These are phyloP conservation scores for Syngnathus rostellatus DNA, from an alignment of 2,797 vertebrate species.

Conservation along the genomic window DNA sequence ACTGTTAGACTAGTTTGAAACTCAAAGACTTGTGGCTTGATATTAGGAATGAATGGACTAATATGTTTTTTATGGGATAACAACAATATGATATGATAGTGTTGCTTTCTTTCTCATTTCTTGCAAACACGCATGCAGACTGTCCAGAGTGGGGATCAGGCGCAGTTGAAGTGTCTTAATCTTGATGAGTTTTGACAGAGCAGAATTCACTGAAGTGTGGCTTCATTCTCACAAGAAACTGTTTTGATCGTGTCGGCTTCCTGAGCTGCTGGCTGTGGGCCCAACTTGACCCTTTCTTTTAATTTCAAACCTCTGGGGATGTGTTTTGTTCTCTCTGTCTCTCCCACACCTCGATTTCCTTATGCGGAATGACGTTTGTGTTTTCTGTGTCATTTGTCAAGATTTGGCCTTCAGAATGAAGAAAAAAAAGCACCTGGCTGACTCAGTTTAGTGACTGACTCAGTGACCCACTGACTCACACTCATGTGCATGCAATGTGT, in stretches of 20 bases:
- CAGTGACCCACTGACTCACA: slow-evolving; percentile 48
- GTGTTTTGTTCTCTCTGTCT: neutral
- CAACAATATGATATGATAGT: slow-evolving; percentile 30
- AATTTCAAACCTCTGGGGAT: neutral
- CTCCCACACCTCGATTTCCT: neutral
- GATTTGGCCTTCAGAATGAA: slow-evolving; percentile 13
- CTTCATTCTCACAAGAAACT: slow-evolving; percentile 10
- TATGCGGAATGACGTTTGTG: slow-evolving; percentile 6
- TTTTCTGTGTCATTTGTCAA: slow-evolving; percentile 5
- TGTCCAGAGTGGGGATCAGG: slow-evolving; percentile 19
- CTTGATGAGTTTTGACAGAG: slow-evolving; percentile 35
- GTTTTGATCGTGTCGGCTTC: slow-evolving; percentile 4
- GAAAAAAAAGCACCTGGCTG: slow-evolving; percentile 20
- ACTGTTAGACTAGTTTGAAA: no score
- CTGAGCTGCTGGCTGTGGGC: neutral
- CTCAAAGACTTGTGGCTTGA: no score
- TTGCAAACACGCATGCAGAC: slow-evolving; percentile 4
- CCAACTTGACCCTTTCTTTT: neutral
- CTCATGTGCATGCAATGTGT: slow-evolving; percentile 25
- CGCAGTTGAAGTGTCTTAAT: slow-evolving; percentile 23
- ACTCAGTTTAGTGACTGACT: slow-evolving; percentile 51
- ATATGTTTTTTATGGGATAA: neutral
- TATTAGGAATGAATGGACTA: no score
- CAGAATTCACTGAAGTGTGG: slow-evolving; percentile 7
- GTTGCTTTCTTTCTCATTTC: slow-evolving; percentile 6